Evolutionary conservation across 2,113 vertebrate species (phyloP).

Genomic region (Ranitomeya imitator): DNA sequence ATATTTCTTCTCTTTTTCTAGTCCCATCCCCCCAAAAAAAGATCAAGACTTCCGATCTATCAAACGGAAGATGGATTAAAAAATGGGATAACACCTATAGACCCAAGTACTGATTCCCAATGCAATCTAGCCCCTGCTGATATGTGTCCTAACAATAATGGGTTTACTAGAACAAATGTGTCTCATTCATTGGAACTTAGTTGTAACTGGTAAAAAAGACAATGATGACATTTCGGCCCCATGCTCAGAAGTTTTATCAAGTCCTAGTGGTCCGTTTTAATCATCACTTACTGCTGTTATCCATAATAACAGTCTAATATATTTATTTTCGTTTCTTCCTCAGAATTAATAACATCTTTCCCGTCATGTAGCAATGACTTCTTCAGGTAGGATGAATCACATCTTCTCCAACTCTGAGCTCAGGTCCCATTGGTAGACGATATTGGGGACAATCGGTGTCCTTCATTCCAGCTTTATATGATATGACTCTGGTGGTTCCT

Average conservation of each 20-base stretch:
- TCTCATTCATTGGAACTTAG: no score
- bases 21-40: background rate
- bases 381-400: background rate
- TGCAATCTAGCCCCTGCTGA: background rate
- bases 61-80: background rate
- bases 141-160: no score
- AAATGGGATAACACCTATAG: background rate
- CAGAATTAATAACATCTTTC: background rate
- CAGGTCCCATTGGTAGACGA: background rate
- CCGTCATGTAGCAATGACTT: background rate
- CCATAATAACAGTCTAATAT: background rate
- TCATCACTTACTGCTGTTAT: no score
- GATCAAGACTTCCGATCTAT: background rate
- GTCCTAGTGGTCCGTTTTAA: no score
- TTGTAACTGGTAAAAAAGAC: no score
- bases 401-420: background rate
- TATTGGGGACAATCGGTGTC: background rate
- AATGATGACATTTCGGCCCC: no score
- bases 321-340: background rate
- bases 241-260: no score
- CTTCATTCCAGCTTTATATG: background rate
- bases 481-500: background rate
- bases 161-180: no score
- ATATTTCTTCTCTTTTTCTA: background rate
- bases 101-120: background rate